These are phyloP conservation scores for Oryzaephilus surinamensis DNA, from an alignment of 1,140 invertebrate species.

Conservation along the genomic window DNA sequence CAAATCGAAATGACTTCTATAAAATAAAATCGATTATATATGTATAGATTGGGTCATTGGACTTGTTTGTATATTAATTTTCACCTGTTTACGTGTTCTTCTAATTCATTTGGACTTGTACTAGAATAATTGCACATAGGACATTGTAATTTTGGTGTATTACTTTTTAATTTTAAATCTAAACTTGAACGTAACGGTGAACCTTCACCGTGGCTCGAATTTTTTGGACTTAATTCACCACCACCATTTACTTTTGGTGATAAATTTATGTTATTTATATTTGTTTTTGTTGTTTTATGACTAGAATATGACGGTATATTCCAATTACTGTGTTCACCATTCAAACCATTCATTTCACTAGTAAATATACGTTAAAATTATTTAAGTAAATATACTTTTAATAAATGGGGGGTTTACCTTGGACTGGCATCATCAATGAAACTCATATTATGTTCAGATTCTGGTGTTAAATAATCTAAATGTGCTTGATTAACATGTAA, in stretches of 20 bases:
- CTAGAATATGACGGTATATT: conserved; percentile 25
- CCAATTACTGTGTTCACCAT: conserved; percentile 24
- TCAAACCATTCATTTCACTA: conserved; percentile 26
- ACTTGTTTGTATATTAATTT: conserved; percentile 3
- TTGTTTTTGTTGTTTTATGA: conserved; percentile 15
- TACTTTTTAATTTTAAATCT: conserved; percentile 50
- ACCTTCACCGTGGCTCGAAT: conserved; percentile 43
- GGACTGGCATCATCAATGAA: conserved; percentile 55
- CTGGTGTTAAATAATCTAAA: conserved; percentile 65
- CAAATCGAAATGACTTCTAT: conserved; percentile 66
- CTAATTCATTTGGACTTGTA: conserved; percentile 58
- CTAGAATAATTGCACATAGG: conserved; percentile 71
- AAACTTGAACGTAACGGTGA: conserved; percentile 51
- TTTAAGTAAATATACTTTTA: not conserved
- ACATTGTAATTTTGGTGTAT: conserved; percentile 46
- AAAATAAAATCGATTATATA: conserved; percentile 9
- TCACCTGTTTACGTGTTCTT: conserved; percentile 75
- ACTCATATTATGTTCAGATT: conserved; percentile 46
- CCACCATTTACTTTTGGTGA: conserved; percentile 35
- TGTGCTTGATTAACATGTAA: conserved; percentile 71
- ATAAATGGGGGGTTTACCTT: conserved; percentile 38
- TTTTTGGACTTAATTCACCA: conserved; percentile 28
- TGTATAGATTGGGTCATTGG: too few relatives aligned
- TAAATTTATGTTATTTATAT: conserved; percentile 33
- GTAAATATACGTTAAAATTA: conserved; percentile 9